Evolutionary conservation across 2,888 invertebrate species (phyloP), one percentile per base, ranked within the genome.

Genomic region (Drepanosiphum platanoidis): DNA sequence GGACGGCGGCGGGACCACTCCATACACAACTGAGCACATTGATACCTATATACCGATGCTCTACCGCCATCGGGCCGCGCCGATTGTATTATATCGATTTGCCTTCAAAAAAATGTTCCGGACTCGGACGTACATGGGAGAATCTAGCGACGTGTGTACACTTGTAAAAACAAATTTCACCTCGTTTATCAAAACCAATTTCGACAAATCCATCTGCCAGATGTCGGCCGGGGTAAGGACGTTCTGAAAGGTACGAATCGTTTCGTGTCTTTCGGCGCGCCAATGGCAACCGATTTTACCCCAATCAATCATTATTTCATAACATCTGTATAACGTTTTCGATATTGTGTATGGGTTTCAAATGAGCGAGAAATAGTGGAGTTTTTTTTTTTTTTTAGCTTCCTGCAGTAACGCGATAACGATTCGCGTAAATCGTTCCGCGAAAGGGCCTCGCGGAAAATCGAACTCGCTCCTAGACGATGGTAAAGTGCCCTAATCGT

Each of bases 101-200:
- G 52, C 46, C 18, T 30, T 58, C 5, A 34, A 70, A 81, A 81
- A 70, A 81, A 70, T 68, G 68, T 36, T 30, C 30, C 5, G 15
- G 36, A 68, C 79, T 5, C 27, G 5, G 68, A 27, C 27, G n/a
- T n/a, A 68, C 34, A 36, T n/a, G 64, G 4, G 68, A 18, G 58
- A 70, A 80, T 32, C 46, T 11, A 2, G 34, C 22, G 7, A 34
- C 5, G 1, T 39, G 3, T 58, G 58, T 58, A 66, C 30, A 66
- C 66, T 64, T 36, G 58, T 61, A 32, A 72, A 82, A 72, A 72
- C 42, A 72, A 82, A 72, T 72, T 72, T 72, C 61, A 32, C 39
- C 61, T 82, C 81, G 72, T 82, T 82, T 61, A 72, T 82, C 81
- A 82, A 71, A 39, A 72, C 58, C 71, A 32, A 82, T 82, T 72